Base-by-base conservation (phyloP, 2,797 vertebrate genomes). In the Delichon dasypus region DNA sequence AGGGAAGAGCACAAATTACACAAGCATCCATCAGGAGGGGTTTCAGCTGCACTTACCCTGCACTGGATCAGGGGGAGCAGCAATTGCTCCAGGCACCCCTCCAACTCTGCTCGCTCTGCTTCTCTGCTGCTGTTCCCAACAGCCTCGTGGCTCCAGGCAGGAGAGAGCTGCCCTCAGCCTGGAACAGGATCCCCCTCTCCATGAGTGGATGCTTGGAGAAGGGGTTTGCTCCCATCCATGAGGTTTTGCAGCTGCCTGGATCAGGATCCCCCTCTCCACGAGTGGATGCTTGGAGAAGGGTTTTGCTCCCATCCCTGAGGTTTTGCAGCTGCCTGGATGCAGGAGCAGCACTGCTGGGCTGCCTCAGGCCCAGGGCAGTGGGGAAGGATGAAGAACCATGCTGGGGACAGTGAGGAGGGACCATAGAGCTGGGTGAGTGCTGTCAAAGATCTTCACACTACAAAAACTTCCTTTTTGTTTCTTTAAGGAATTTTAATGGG, bases 241-340 rank as follows among this genome's bases (percentile, higher is more conserved):
- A 2, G 48, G 11, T 2, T 6, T 32, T 11, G 19, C 66, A 34
- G 42, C 64, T 47, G 57, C 71, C 34, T 27, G 8, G 26, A 58
- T 9, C 25, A 1, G 1, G 7, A 4, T 22, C 54, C 55, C 64
- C 17, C 70, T 64, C 50, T n/a, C 58, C 2, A 0, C 3, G 25
- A 12, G n/a, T 1, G 19, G 68, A 23, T 23, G 60, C 44, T 34
- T 36, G 58, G 62, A 38, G 2, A 21, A 47, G 40, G n/a, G 17
- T 4, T 64, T 82, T 22, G 2, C 27, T 55, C 23, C 74, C 36
- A 13, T 14, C 48, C 10, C 13, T 1, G 5, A 2, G 48, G 11
- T 2, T 6, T 32, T 11, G 19, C 66, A 34, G 42, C 64, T 47
- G 57, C 71, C 34, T 27, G 8, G 26, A 58, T 9, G 48, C 40